Conservation (phyloP, 2,113 vertebrate genomes). For the Thryonomys swinderianus region DNA sequence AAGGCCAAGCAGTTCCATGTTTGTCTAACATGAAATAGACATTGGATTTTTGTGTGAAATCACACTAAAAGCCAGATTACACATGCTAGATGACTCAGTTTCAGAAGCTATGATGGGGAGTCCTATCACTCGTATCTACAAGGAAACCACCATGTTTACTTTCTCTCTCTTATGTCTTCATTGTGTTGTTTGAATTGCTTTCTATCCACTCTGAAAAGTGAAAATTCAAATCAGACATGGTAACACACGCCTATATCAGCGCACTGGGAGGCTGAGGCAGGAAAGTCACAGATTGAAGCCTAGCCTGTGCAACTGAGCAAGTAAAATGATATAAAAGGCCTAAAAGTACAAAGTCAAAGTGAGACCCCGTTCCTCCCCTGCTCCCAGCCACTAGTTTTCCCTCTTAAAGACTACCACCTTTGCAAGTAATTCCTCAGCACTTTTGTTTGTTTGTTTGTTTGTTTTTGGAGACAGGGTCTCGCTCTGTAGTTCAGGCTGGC, state of each 20-base stretch:
- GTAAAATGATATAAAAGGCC: too few relatives aligned
- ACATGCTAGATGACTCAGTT: neutral
- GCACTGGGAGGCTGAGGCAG: neutral
- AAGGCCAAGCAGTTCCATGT: neutral
- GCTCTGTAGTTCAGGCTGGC: too few relatives aligned
- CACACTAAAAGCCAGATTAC: neutral
- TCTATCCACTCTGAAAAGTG: neutral
- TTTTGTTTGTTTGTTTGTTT: too few relatives aligned
- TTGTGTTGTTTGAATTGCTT: neutral
- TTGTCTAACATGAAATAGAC: neutral
- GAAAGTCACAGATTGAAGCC: neutral
- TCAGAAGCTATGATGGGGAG: neutral
- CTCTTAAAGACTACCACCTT: neutral
- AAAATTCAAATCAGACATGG: neutral
- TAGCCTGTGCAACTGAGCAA: neutral
- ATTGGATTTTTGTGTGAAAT: neutral
- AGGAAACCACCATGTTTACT: neutral
- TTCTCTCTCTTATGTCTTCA: neutral
- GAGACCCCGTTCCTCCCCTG: neutral
- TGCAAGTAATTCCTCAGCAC: neutral
- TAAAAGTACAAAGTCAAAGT: too few relatives aligned
- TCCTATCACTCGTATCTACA: neutral
- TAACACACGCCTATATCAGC: neutral
- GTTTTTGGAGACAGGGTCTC: too few relatives aligned
- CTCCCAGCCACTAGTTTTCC: neutral